These are phyloP conservation scores for Trichomalopsis sarcophagae DNA, from an alignment of 1,140 invertebrate genomes.

Conservation along the genomic window DNA sequence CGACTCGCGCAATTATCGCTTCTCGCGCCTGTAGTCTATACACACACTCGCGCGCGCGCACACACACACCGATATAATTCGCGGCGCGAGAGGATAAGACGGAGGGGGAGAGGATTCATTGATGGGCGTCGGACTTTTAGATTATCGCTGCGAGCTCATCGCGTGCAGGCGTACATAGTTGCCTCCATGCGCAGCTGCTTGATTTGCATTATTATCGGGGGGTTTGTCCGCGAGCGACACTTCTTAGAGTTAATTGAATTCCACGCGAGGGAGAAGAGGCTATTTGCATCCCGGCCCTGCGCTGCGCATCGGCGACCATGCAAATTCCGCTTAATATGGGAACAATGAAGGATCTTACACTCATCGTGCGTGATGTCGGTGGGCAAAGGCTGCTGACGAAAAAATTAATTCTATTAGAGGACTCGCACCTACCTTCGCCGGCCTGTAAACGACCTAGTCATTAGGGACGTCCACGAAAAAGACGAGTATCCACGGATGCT, in stretches of 20 bases:
- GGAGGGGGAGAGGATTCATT: not conserved
- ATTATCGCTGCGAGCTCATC: constrained; percentile 13
- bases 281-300: not conserved
- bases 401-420: too few relatives aligned
- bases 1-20: constrained; percentile 17
- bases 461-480: not conserved
- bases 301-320: not conserved
- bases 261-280: too few relatives aligned
- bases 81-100: not conserved
- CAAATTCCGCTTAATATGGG: not conserved
- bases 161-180: not conserved
- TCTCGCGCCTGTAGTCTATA: not conserved
- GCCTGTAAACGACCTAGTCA: too few relatives aligned
- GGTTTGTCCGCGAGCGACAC: constrained; percentile 5
- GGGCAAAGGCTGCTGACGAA: too few relatives aligned
- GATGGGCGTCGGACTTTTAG: constrained; percentile 24
- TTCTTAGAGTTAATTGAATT: not conserved
- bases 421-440: too few relatives aligned
- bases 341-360: too few relatives aligned
- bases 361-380: too few relatives aligned
- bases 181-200: not conserved
- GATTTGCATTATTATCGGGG: constrained; percentile 30
- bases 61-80: not conserved
- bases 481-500: not conserved
- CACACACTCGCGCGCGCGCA: not conserved